Base-by-base conservation (phyloP, 2,113 vertebrate genomes). In the Thermophis baileyi region DNA sequence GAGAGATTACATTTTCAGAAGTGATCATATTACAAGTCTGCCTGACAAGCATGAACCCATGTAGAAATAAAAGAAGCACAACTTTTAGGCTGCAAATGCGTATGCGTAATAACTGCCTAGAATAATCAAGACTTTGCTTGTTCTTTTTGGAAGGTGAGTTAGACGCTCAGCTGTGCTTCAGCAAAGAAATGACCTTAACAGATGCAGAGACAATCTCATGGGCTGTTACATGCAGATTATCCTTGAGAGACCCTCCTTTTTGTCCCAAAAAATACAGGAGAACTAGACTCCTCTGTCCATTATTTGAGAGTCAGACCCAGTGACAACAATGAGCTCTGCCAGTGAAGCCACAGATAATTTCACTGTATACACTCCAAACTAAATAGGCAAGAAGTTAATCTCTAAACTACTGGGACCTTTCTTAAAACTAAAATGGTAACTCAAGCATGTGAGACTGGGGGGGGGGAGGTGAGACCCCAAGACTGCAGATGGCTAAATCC, bases 1-100 rank as follows among this genome's bases (percentile, higher is more conserved):
- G 54, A 86, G 89, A 93, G 89, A 91, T 95, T 92, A 94, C 30
- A 14, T 51, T 92, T 93, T 90, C 89, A 94, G 6, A 92, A 94
- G 94, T 81, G 90, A 91, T 96, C 88, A 54, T 14, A 0, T 94
- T 95, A 93, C 93, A 54, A 0, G 4, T 5, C 3, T 1, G 92
- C 91, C 86, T 94, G 92, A 89, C 92, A 91, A 91, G n/a, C 90
- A 94, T 81, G 60, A 93, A 93, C 7, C 87, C 40, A 57, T 27
- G 3, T 7, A 18, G 90, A 92, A 95, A 55, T 40, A 92, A 89
- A 95, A 92, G 81, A 90, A 57, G 6, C 92, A 94, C 94, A 94
- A 91, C 27, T 0, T 0, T 88, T 94, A 91, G 89, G 6, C 87
- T 90, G 50, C 14, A 40, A 30, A 14, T 92, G 5, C 46, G 46